These are phyloP conservation scores for Tyrophagus putrescentiae DNA, from an alignment of 1,140 invertebrate species.

Conservation along the genomic window DNA sequence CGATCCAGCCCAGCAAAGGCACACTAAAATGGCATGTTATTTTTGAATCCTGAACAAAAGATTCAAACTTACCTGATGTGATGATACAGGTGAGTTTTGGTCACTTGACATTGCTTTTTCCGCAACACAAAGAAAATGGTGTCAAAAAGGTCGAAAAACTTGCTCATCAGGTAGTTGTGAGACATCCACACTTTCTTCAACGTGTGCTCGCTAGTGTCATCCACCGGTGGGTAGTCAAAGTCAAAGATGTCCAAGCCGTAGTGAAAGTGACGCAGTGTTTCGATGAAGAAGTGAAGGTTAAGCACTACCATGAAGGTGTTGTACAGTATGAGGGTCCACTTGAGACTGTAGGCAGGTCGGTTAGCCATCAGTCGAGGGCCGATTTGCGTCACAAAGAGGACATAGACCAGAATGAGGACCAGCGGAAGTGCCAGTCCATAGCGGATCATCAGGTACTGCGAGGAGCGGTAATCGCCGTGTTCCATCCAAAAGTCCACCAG, in stretches of 20 bases:
- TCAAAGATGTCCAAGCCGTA: slow-evolving; percentile 1
- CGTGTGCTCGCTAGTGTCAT: not conserved
- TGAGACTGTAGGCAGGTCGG: slow-evolving; percentile 61
- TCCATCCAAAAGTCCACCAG: not conserved
- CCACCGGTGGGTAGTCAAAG: not conserved
- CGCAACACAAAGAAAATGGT: slow-evolving; percentile 64
- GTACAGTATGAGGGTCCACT: slow-evolving; percentile 58
- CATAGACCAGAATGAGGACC: slow-evolving; percentile 43
- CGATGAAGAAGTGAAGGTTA: not conserved
- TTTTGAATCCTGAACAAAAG: no score
- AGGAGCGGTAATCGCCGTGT: not conserved
- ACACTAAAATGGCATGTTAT: no score
- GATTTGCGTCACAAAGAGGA: slow-evolving; percentile 46
- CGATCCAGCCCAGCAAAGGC: slow-evolving; percentile 26
- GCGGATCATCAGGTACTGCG: not conserved
- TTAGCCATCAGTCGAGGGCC: slow-evolving; percentile 71
- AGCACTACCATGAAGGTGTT: slow-evolving; percentile 37
- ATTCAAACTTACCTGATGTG: slow-evolving; percentile 45
- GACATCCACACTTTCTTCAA: not conserved
- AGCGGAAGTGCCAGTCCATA: slow-evolving; percentile 59
- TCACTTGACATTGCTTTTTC: slow-evolving; percentile 70
- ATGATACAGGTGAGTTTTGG: slow-evolving; percentile 75
- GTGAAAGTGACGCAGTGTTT: not conserved
- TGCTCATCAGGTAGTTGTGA: slow-evolving; percentile 5
- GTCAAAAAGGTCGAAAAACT: slow-evolving; percentile 15